A percentile compares a stretch with the other conserved stretches of the same genome.
Evolutionary conservation across 2,797 vertebrate genomes (phyloP).

Genomic region (Atherinosoma microstoma): DNA sequence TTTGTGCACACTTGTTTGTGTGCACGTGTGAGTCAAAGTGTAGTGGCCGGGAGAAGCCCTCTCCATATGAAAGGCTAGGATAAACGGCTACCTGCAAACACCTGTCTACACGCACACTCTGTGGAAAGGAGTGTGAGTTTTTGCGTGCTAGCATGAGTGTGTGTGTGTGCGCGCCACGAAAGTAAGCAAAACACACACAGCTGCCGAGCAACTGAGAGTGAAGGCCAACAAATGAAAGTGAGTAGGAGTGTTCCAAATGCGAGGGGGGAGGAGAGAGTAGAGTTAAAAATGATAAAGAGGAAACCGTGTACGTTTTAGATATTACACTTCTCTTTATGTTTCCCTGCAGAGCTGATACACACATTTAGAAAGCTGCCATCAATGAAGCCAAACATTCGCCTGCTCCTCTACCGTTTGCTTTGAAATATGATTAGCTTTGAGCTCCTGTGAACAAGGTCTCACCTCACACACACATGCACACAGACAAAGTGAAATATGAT

Average conservation of each 20-base stretch:
- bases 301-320: constrained; percentile 43
- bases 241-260: constrained; percentile 30
- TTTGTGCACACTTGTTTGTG: constrained; percentile 4
- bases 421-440: constrained; percentile 99
- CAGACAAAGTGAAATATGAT: constrained; percentile 90
- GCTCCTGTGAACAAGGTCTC: constrained; percentile 95
- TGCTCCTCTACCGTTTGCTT: constrained; percentile 82
- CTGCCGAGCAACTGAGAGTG: constrained; percentile 56
- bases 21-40: constrained; percentile 35
- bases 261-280: neutral
- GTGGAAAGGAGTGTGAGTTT: constrained; percentile 47
- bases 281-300: constrained; percentile 33
- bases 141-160: neutral
- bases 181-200: constrained; percentile 53
- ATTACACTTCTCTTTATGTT: constrained; percentile 29
- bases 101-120: constrained; percentile 75
- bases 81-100: constrained; percentile 86
- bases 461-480: constrained; percentile 48
- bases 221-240: constrained; percentile 64
- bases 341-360: constrained; percentile 16
- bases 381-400: constrained; percentile 82
- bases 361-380: constrained; percentile 51
- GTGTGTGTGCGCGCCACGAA: neutral
- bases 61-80: constrained; percentile 81
- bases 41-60: constrained; percentile 62